These are phyloP conservation scores for Suncus etruscus DNA, from an alignment of 2,113 vertebrate species.

Conservation along the genomic window DNA sequence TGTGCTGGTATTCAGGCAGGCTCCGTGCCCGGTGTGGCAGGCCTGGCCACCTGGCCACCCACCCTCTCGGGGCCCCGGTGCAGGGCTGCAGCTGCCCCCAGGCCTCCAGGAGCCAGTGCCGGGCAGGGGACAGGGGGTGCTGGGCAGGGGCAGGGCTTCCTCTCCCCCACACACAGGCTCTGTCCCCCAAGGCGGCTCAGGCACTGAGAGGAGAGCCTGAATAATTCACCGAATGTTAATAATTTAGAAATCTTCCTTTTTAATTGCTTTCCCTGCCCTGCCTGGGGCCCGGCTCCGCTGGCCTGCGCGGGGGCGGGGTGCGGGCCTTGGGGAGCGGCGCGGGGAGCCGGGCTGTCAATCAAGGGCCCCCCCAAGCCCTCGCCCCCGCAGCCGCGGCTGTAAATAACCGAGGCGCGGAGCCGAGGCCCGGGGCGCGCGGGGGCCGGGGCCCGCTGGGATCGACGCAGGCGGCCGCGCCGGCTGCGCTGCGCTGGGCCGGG, in stretches of 20 bases:
- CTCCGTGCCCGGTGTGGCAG: too few species aligned
- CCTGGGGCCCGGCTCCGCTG: slow-evolving; percentile 65
- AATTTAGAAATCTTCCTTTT: slow-evolving; percentile 87
- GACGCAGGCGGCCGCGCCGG: slow-evolving; percentile 64
- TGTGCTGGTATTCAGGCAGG: too few species aligned
- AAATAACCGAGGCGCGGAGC: slow-evolving; percentile 42
- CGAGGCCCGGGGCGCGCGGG: not conserved
- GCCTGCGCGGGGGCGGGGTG: slow-evolving; percentile 54
- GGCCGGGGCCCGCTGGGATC: slow-evolving; percentile 50
- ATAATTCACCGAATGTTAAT: slow-evolving; percentile 89
- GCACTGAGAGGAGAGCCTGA: slow-evolving; percentile 85
- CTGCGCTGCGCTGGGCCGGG: slow-evolving; percentile 20
- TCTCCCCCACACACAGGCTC: slow-evolving; percentile 48
- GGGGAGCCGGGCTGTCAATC: slow-evolving; percentile 69
- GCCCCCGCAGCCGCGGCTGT: slow-evolving; percentile 26
- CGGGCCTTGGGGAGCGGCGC: slow-evolving; percentile 16
- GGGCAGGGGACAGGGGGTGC: not conserved
- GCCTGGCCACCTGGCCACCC: too few species aligned
- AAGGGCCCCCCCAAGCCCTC: slow-evolving; percentile 40
- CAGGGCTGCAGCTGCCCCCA: not conserved
- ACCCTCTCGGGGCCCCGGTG: not conserved
- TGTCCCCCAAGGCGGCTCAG: slow-evolving; percentile 77
- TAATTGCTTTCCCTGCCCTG: slow-evolving; percentile 84
- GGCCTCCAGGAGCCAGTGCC: not conserved
- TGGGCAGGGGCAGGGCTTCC: slow-evolving; percentile 44